Base-by-base conservation (phyloP, 2,888 invertebrate genomes). In the Euproctis similis region DNA sequence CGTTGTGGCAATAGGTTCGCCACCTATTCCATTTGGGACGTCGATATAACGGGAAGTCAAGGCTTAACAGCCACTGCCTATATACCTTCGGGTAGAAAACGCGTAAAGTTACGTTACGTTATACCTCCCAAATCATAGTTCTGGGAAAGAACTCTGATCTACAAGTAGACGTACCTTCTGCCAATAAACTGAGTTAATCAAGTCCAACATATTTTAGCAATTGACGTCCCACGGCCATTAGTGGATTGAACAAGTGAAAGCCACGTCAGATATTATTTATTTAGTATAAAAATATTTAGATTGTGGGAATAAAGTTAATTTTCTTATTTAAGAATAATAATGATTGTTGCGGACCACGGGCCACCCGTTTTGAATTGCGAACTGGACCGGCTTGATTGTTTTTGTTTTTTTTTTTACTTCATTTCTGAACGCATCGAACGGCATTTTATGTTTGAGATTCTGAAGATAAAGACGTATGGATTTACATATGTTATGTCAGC, bases 281-380 rank as follows among this genome's bases (percentile, higher is more conserved):
- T 42, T 48, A 13, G 36, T 41, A n/a, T n/a, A n/a, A 39, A 46
- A 46, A 64, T 84, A 84, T 84, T 82, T 75, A 84, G 82, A 84
- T 80, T 74, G 76, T 80, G 82, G 75, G 84, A 82, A 82, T 73
- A 39, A 67, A 78, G 75, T 78, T 84, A 82, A 82, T 82, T 82
- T 75, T 73, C 68, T 70, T 73, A 72, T 78, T 78, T 80, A 74
- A n/a, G n/a, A n/a, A n/a, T 77, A 77, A 82, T 80, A 78, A 80
- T 73, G 77, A 68, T 60, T 54, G 14, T 56, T 42, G 63, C 59
- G 71, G 74, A 71, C 74, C n/a, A n/a, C n/a, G n/a, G 62, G 77
- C 81, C 81, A 80, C 78, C 82, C 78, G 80, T 72, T 71, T 66
- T 67, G 73, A 65, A 65, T 65, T 62, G 64, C 53, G 53, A 59